Base-by-base conservation (phyloP, 2,797 vertebrate species). In the Hylomyscus alleni region DNA sequence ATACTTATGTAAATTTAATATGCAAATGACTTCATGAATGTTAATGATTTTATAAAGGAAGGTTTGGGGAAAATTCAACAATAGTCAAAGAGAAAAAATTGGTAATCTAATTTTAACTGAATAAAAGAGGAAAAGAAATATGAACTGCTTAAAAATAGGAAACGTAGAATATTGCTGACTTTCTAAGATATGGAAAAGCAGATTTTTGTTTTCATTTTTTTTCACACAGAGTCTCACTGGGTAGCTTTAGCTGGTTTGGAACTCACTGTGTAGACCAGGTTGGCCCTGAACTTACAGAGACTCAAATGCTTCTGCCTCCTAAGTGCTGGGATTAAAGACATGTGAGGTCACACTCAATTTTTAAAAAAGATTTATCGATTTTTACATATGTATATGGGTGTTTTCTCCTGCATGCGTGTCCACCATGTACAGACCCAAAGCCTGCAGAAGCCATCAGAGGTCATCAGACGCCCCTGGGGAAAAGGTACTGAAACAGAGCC, bases 1-100 rank as follows among this genome's bases (percentile, higher is more conserved):
- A 78, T 73, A 62, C 52, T 94, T 93, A 81, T 65, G 78, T 95
- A 97, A 93, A 96, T 95, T 95, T 96, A 97, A 94, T 95, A 94
- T 88, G 56, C 31, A 94, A 95, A 94, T 2, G 67, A 15, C 22
- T 81, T 72, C 54, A 91, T 96, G 94, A 94, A 96, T 98, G 95
- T 94, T 93, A 95, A 96, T 97, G 50, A 75, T 89, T 88, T 80
- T 85, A 14, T 86, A 95, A 94, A 94, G 44, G 24, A 89, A 81
- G 24, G 8, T 82, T 96, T 91, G 50, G 84, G 50, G 22, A 88
- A 95, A 87, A 92, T 65, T 93, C 40, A 91, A 75, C 95, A 96
- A 85, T 37, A 72, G 69, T 15, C 26, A 69, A 65, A 89, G 84
- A 77, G 44, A 87, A 56, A 72, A 88, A 50, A 82, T 40, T 78